These are phyloP conservation scores for Zoanthus sansibaricus DNA, from an alignment of 92 coral and sea anemone genomes.

Conservation along the genomic window DNA sequence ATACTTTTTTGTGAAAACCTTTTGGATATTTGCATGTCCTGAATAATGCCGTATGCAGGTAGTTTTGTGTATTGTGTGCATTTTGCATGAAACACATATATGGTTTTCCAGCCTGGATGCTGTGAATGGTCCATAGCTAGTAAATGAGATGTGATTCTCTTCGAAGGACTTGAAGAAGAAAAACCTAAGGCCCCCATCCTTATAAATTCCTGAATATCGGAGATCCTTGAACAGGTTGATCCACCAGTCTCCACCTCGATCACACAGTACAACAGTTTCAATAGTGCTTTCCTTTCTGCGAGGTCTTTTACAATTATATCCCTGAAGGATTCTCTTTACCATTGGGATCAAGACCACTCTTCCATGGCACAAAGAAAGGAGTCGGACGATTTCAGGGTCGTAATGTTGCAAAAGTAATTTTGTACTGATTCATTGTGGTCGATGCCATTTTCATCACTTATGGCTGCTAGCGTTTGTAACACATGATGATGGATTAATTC, in stretches of 20 bases:
- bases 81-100: conserved; percentile 62
- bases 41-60: conserved; percentile 54
- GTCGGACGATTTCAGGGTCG: no score
- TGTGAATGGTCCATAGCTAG: conserved; percentile 70
- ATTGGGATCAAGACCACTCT: no score
- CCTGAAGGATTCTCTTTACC: no score
- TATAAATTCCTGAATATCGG: conserved; percentile 52
- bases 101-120: conserved; percentile 70
- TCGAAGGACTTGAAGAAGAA: conserved; percentile 30
- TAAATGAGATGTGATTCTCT: conserved; percentile 60
- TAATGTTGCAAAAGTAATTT: no score
- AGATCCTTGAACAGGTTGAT: conserved; percentile 59
- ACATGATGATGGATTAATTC: no score
- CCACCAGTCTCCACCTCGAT: conserved; percentile 66
- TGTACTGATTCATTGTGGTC: no score
- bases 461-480: no score
- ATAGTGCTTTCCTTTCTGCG: not conserved
- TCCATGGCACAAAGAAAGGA: no score
- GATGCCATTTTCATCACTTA: no score
- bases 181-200: conserved; percentile 38
- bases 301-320: no score
- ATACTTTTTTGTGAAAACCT: conserved; percentile 51
- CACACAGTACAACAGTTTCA: conserved; percentile 10
- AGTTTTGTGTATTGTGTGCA: conserved; percentile 37
- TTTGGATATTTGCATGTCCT: conserved; percentile 57